Conservation (phyloP, 2,888 invertebrate genomes). For the Gerris lacustris region DNA sequence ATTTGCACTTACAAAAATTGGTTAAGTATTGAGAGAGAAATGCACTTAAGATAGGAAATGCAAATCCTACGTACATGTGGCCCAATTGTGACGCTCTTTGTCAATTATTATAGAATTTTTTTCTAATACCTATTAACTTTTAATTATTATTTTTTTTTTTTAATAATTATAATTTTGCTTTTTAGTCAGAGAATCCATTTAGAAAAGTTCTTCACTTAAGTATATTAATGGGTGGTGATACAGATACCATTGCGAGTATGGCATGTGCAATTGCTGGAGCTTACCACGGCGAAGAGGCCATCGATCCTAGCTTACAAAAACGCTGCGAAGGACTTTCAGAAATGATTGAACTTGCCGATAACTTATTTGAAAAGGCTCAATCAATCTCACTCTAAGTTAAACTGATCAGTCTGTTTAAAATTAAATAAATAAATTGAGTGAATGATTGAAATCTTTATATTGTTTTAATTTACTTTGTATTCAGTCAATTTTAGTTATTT, state of each 20-base stretch:
- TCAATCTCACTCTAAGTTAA: not conserved
- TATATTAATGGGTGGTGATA: constrained; percentile 60
- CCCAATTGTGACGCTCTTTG: too few relatives aligned
- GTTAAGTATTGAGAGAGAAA: too few relatives aligned
- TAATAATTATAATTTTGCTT: constrained; percentile 19
- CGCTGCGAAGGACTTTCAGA: constrained; percentile 49
- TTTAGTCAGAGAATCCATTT: constrained; percentile 45
- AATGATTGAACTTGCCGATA: constrained; percentile 44
- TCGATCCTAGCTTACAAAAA: constrained; percentile 37
- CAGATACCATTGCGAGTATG: constrained; percentile 66
- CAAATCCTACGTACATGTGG: too few relatives aligned
- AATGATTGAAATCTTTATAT: too few relatives aligned
- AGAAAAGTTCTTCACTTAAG: constrained; percentile 55
- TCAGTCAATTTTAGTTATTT: too few relatives aligned
- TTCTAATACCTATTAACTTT: too few relatives aligned
- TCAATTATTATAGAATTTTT: too few relatives aligned
- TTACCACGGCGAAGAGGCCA: constrained; percentile 47
- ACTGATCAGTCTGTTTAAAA: not conserved
- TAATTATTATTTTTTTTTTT: too few relatives aligned
- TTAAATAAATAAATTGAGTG: too few relatives aligned
- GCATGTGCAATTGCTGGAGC: constrained; percentile 58
- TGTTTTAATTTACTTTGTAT: too few relatives aligned
- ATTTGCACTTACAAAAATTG: too few relatives aligned
- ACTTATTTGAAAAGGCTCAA: constrained; percentile 25
- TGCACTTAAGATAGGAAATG: too few relatives aligned